Percentiles rank a stretch among this genome's conserved stretches.
These are phyloP conservation scores for Wasmannia auropunctata DNA, from an alignment of 1,140 invertebrate species.

Conservation along the genomic window DNA sequence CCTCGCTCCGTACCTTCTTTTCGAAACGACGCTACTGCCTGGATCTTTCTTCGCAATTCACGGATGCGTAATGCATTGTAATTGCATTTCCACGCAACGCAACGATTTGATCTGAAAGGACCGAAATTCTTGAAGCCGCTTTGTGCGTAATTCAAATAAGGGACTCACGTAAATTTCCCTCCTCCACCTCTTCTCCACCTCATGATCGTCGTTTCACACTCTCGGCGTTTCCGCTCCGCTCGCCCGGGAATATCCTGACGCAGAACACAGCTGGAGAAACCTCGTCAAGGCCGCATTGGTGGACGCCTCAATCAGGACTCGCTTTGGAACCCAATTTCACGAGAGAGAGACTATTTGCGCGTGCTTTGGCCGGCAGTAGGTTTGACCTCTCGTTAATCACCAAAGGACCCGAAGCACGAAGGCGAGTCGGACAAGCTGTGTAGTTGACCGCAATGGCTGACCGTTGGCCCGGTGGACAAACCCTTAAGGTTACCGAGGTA, in stretches of 20 bases:
- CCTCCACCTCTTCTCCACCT: background rate
- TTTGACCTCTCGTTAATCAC: constrained; percentile 85
- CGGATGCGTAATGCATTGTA: background rate
- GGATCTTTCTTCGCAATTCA: background rate
- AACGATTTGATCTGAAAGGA: background rate
- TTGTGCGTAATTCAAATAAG: constrained; percentile 23
- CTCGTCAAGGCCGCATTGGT: constrained; percentile 70
- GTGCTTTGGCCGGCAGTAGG: constrained; percentile 78
- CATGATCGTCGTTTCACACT: constrained; percentile 52
- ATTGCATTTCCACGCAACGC: background rate
- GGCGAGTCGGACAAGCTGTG: constrained; percentile 82
- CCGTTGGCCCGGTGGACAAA: constrained; percentile 73
- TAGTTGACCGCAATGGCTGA: constrained; percentile 83
- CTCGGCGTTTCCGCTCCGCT: constrained; percentile 47
- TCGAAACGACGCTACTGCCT: background rate
- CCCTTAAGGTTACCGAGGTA: constrained; percentile 69
- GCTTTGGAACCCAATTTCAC: constrained; percentile 80
- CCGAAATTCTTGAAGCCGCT: background rate
- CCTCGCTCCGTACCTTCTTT: constrained; percentile 44
- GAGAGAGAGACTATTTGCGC: constrained; percentile 75
- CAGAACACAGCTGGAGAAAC: constrained; percentile 63
- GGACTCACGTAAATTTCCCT: background rate
- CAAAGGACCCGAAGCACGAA: constrained; percentile 80
- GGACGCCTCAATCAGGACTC: constrained; percentile 81
- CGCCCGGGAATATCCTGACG: constrained; percentile 39